Base-by-base conservation (phyloP, 2,888 invertebrate genomes). In the Hyposoter dolosus region DNA sequence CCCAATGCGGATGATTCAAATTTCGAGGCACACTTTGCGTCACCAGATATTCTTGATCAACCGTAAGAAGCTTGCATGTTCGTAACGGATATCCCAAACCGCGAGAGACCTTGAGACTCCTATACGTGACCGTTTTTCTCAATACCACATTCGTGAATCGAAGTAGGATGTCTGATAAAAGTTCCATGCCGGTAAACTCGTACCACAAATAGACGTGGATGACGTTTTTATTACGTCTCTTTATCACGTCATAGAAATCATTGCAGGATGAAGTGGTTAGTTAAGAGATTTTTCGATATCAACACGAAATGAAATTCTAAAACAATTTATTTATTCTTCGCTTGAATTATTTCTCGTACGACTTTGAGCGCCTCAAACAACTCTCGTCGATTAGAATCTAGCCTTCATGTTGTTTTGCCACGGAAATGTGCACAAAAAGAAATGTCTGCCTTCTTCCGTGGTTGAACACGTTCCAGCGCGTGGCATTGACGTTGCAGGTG, bases 71-170 rank as follows among this genome's bases (percentile, higher is more conserved):
- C 19, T 66, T 66, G 66, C 65, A 77, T 77, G 66, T 23, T 77
- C 28, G 17, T 47, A 40, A 71, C 63, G 82, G 82, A 85, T 74
- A 75, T 82, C 28, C 32, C 63, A 71, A 76, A 82, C 85, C 85
- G 15, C 85, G 78, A 75, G 23, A 63, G 68, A 71, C 78, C 65
- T 65, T 72, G 78, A 68, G 45, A 40, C 74, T 35, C 19, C 10
- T 40, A 47, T 40, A 47, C 68, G 74, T 63, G 28, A 63, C 53
- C 40, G 43, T 60, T 78, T 63, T 68, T 74, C 50, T 35, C 71
- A 65, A 77, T 72, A 23, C 60, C 47, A 47, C 28, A 43, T 65
- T 63, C 28, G 32, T 32, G 12, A 77, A 53, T 47, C 74, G 63
- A 53, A 60, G 63, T 78, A 53, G 17, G 53, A 23, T 71, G 45